phyloP scores from a whole-genome alignment of 1,140 invertebrate species.

The Lerema accius region DNA sequence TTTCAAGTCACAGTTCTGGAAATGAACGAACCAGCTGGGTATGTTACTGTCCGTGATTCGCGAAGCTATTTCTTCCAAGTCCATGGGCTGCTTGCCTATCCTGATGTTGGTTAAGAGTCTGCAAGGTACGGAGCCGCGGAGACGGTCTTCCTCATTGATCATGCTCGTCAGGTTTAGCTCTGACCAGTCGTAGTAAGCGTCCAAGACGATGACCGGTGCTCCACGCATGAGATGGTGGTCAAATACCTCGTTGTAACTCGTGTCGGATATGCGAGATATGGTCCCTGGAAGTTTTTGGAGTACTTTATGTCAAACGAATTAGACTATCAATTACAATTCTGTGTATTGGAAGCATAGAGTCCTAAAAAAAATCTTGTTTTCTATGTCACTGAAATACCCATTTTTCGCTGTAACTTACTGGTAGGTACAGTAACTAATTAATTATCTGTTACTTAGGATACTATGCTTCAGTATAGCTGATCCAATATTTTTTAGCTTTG shows the following conservation, averaged over 20 bases:
- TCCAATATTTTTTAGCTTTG: too few relatives aligned
- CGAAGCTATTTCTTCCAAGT: conserved; percentile 86
- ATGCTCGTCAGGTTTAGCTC: conserved; percentile 87
- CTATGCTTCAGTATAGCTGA: too few relatives aligned
- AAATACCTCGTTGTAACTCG: conserved; percentile 85
- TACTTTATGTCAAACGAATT: too few relatives aligned
- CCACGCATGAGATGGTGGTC: conserved; percentile 88
- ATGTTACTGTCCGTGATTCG: conserved; percentile 86
- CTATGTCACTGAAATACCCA: too few relatives aligned
- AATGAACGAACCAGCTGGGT: conserved; percentile 91
- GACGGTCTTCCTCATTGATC: conserved; percentile 84
- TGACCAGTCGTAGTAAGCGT: conserved; percentile 88
- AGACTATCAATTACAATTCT: too few relatives aligned
- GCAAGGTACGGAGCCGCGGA: conserved; percentile 87
- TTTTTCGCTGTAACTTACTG: too few relatives aligned
- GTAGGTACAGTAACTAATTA: too few relatives aligned
- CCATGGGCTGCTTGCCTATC: conserved; percentile 84
- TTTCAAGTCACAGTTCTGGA: conserved; percentile 92
- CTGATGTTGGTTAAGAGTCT: conserved; percentile 88
- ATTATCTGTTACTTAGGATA: too few relatives aligned
- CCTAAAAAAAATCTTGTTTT: too few relatives aligned
- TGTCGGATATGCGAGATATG: conserved; percentile 85
- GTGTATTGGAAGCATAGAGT: too few relatives aligned
- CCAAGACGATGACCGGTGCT: conserved; percentile 88
- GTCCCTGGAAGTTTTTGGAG: conserved; percentile 78